Base-by-base conservation (phyloP, 2,113 vertebrate genomes). In the Lipophrys pholis region DNA sequence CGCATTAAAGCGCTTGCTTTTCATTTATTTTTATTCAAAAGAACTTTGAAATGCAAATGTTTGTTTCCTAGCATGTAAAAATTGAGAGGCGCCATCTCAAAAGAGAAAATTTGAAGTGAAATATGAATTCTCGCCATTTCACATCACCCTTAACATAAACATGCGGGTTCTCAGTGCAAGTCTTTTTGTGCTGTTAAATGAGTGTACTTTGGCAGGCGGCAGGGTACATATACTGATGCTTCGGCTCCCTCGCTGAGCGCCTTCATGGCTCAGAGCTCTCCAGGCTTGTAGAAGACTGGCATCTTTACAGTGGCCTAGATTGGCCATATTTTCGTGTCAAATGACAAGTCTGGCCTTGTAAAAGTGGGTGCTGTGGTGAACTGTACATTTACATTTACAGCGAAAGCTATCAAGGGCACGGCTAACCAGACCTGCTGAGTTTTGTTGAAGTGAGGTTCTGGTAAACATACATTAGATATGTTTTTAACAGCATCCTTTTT, bases 21-120 rank as follows among this genome's bases (percentile, higher is more conserved):
- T 87, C 62, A 91, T 91, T 91, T 92, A 87, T 86, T 90, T 92
- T 89, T 76, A 88, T 85, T 84, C 87, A 78, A 76, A 4, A 73
- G 52, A 87, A 84, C 91, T 93, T 93, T 94, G 89, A 94, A 93
- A 94, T 90, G 89, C 87, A 93, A 93, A 94, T 92, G 83, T 89
- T 88, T 91, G 87, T 92, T 91, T 93, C 87, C 82, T 88, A 67
- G 71, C 82, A 60, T 3, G 62, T 84, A 74, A 75, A 83, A 86
- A 83, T 77, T 61, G 73, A 87, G 79, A 82, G 77, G 71, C 43
- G 73, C 62, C 70, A 82, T 87, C 83, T 90, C 89, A 73, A 90
- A 87, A 82, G 79, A 62, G 6, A 83, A 78, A 90, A 92, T 87
- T 75, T 78, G 61, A 89, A 86, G 91, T 90, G 89, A 92, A 92